These are phyloP conservation scores for Rotaria macrura DNA, from an alignment of 2,888 invertebrate genomes.

Conservation along the genomic window DNA sequence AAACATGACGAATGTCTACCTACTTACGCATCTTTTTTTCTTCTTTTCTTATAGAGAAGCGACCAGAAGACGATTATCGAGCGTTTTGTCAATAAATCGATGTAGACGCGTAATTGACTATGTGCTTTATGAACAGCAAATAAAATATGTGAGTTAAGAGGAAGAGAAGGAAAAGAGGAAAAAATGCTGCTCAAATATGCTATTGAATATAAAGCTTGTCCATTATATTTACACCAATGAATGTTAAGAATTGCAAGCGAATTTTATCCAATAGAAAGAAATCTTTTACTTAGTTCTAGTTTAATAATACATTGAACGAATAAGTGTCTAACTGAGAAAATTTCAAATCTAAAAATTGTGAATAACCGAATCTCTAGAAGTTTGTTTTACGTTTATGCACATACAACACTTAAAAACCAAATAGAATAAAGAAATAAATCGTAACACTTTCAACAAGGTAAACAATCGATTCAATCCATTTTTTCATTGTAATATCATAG, in stretches of 20 bases:
- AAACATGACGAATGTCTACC: not conserved
- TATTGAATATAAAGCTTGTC: not conserved
- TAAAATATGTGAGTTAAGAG: not conserved
- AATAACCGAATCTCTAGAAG: too few relatives aligned
- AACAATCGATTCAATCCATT: too few relatives aligned
- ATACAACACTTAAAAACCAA: too few relatives aligned
- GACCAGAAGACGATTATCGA: not conserved
- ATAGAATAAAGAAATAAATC: too few relatives aligned
- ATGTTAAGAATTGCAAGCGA: not conserved
- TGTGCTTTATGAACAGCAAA: constrained; percentile 1
- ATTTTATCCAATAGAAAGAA: not conserved
- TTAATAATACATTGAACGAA: too few relatives aligned
- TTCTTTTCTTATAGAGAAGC: not conserved
- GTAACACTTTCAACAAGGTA: too few relatives aligned
- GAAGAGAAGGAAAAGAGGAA: not conserved
- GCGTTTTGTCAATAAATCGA: not conserved
- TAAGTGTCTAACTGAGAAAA: too few relatives aligned
- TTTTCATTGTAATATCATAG: too few relatives aligned
- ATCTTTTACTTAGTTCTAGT: too few relatives aligned
- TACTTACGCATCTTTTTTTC: not conserved
- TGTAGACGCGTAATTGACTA: not conserved
- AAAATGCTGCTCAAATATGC: constrained; percentile 5
- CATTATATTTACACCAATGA: not conserved
- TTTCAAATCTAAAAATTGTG: not conserved
- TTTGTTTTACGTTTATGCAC: too few relatives aligned